A percentile compares a stretch with the other conserved stretches of the same genome.
Evolutionary conservation across 2,113 vertebrate species (phyloP).

Genomic region (Lepus americanus): DNA sequence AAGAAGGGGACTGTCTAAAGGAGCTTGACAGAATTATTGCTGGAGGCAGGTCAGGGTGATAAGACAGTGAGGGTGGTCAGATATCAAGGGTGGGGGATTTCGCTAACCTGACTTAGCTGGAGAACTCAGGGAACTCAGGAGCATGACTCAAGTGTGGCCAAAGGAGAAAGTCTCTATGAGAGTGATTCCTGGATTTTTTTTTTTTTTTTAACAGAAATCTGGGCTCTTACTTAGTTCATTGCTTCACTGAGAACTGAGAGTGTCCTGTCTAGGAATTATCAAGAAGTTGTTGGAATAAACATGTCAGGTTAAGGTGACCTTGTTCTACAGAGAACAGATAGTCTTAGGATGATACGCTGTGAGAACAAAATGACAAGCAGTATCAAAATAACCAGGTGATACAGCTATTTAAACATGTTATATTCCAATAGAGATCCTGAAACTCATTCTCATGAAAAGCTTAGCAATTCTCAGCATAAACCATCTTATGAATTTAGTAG

Average conservation of each 20-base stretch:
- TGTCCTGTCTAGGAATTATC: background rate
- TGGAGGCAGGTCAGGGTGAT: background rate
- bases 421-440: constrained; percentile 1
- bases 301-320: constrained; percentile 67
- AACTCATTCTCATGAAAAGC: constrained; percentile 28
- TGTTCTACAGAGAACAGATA: constrained; percentile 15
- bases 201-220: background rate
- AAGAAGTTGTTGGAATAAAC: constrained; percentile 10
- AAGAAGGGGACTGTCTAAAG: background rate
- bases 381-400: constrained; percentile 31
- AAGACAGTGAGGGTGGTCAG: background rate
- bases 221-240: background rate
- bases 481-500: constrained; percentile 20
- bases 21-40: background rate
- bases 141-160: background rate
- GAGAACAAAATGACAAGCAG: constrained; percentile 33
- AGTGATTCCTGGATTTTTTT: background rate
- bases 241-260: constrained; percentile 33
- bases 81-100: background rate
- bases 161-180: background rate
- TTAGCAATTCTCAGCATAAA: constrained; percentile 17
- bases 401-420: background rate
- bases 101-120: background rate
- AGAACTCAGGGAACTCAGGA: background rate
- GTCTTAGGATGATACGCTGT: background rate